Evolutionary conservation across 2,888 invertebrate species (phyloP), one percentile per base, ranked within the genome.

Genomic region (Caenorhabditis auriculariae): DNA sequence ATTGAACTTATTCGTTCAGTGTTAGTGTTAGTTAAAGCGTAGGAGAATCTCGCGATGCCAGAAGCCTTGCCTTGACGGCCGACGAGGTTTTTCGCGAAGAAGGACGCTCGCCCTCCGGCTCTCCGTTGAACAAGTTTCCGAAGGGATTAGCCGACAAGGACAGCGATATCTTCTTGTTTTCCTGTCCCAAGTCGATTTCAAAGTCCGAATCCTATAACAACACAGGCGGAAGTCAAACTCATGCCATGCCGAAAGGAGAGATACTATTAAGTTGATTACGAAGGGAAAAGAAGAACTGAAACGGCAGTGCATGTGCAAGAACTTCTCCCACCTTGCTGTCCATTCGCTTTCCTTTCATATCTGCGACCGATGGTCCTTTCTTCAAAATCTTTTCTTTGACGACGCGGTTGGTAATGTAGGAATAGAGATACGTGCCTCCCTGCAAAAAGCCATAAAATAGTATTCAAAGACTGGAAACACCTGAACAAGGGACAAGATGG

Each of bases 401-500:
- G 27, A 76, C 71, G 41, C 71, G 69, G 49, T 77, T 70, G 6
- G 64, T 59, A 9, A 72, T 56, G 35, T 69, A 69, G n/a, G 66
- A 60, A 69, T 75, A 76, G 29, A 76, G 60, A 50, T 76, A 78
- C 3, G 77, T 74, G 32, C 69, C 61, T 6, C 77, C 76, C 77
- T 78, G 57, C 26, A 69, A 60, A 7, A n/a, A n/a, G n/a, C n/a
- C n/a, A n/a, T n/a, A n/a, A 32, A 41, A 41, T 17, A 15, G 21
- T 15, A 19, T n/a, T n/a, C n/a, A n/a, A n/a, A n/a, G n/a, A n/a
- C n/a, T n/a, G n/a, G n/a, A n/a, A n/a, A n/a, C n/a, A 74, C 78
- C 71, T 80, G 79, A 45, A 80, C 76, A 26, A 80, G 60, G n/a
- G 77, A 77, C 23, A 80, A 67, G 42, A 80, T 77, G 23, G 78